phyloP scores from a whole-genome alignment of 2,797 vertebrate genomes.

The Mormyrops attenuatus region DNA sequence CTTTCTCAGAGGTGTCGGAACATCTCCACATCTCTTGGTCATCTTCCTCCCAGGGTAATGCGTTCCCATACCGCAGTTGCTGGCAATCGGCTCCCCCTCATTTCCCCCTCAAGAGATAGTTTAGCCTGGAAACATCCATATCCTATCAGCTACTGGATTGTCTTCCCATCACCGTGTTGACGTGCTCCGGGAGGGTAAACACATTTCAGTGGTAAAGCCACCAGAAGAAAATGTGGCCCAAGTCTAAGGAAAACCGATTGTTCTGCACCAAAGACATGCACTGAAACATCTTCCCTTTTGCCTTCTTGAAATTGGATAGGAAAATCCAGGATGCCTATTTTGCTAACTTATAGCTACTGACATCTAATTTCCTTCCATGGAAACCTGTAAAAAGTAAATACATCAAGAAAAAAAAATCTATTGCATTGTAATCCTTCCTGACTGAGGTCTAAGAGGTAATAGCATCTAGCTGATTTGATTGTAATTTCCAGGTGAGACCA shows the following conservation, averaged over 20 bases:
- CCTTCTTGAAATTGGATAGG: slow-evolving; percentile 12
- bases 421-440: background rate
- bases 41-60: background rate
- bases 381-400: slow-evolving; percentile 2
- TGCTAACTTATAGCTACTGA: background rate
- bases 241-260: background rate
- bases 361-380: slow-evolving; percentile 3
- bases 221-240: background rate
- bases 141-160: background rate
- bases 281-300: background rate
- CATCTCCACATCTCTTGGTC: background rate
- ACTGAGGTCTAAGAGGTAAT: background rate
- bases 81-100: background rate
- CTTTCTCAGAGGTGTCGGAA: background rate
- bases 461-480: background rate
- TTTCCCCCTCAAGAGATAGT: background rate
- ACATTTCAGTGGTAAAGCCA: background rate
- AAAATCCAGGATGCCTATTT: slow-evolving; percentile 4
- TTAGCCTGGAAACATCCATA: background rate
- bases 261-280: slow-evolving; percentile 5
- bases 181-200: background rate
- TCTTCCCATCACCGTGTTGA: background rate
- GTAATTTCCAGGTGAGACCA: slow-evolving; percentile 2
- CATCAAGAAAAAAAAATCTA: background rate
- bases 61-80: background rate